These are phyloP conservation scores for Oncopodura yosiiana DNA, from an alignment of 1,140 invertebrate genomes.

Conservation along the genomic window DNA sequence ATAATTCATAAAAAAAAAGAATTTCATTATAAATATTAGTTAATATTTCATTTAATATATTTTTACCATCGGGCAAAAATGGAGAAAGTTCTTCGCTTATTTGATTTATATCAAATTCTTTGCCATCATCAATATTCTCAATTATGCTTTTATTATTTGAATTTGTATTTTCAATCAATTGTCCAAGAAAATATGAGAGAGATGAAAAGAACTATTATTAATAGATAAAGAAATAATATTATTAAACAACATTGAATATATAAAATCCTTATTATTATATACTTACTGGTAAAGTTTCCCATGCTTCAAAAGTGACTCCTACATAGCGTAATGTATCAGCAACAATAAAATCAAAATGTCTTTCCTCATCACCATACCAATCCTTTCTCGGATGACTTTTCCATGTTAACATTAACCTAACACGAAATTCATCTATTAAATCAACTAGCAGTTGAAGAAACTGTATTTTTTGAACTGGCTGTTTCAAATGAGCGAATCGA, in stretches of 20 bases:
- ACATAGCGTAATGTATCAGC: conserved; percentile 27
- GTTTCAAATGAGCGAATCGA: conserved; percentile 29
- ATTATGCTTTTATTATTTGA: neutral
- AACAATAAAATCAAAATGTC: conserved; percentile 27
- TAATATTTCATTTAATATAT: too few species aligned
- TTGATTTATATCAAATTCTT: too few species aligned
- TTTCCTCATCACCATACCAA: neutral
- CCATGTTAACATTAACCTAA: conserved; percentile 32
- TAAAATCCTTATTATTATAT: neutral
- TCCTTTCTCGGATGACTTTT: conserved; percentile 12
- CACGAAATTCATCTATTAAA: conserved; percentile 32
- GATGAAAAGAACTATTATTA: conserved; percentile 26
- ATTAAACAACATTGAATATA: neutral
- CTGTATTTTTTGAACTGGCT: conserved; percentile 23
- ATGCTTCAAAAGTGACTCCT: conserved; percentile 19
- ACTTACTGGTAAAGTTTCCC: conserved; percentile 32
- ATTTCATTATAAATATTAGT: too few species aligned
- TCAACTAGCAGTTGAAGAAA: conserved; percentile 29
- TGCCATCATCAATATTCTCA: too few species aligned
- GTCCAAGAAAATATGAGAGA: conserved; percentile 19
- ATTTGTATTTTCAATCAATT: conserved; percentile 7
- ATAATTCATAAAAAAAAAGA: too few species aligned
- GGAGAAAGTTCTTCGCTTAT: too few species aligned
- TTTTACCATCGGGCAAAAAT: too few species aligned
- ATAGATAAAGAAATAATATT: neutral